Conservation (phyloP, 1,140 invertebrate species). For the Macrobrachium rosenbergii region DNA sequence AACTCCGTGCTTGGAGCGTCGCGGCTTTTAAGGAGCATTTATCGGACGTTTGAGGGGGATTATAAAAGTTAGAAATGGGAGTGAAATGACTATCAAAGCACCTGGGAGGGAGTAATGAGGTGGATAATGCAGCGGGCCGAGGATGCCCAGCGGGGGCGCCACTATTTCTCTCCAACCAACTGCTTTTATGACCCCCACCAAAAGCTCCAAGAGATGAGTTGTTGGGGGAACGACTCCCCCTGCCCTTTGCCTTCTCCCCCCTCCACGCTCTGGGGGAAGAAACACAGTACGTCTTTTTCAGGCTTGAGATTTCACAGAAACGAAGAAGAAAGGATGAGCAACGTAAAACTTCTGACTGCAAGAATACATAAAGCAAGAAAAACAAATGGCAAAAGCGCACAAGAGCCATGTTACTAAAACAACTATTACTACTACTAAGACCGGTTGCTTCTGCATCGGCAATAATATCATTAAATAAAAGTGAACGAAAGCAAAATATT, state of each 20-base stretch:
- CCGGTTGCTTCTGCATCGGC: too few species aligned
- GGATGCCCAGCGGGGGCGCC: constrained; percentile 11
- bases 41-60: neutral
- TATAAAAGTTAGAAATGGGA: neutral
- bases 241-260: constrained; percentile 6
- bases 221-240: constrained; percentile 12
- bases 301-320: neutral
- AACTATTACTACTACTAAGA: too few species aligned
- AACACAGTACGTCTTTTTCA: neutral
- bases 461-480: too few species aligned
- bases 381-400: too few species aligned
- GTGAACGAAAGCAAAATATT: neutral
- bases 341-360: too few species aligned
- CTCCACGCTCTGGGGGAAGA: neutral
- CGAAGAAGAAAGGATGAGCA: too few species aligned
- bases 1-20: neutral
- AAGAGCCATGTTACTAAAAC: too few species aligned
- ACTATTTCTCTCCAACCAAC: constrained; percentile 53
- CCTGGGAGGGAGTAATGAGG: constrained; percentile 24
- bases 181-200: constrained; percentile 42
- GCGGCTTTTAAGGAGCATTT: neutral
- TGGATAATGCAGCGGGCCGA: constrained; percentile 39
- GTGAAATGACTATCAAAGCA: constrained; percentile 26
- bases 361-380: too few species aligned
- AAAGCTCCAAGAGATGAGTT: constrained; percentile 29